Evolutionary conservation across 1,140 invertebrate genomes (phyloP), one percentile per base, ranked within the genome.

Genomic region (Drosophila obscura): DNA sequence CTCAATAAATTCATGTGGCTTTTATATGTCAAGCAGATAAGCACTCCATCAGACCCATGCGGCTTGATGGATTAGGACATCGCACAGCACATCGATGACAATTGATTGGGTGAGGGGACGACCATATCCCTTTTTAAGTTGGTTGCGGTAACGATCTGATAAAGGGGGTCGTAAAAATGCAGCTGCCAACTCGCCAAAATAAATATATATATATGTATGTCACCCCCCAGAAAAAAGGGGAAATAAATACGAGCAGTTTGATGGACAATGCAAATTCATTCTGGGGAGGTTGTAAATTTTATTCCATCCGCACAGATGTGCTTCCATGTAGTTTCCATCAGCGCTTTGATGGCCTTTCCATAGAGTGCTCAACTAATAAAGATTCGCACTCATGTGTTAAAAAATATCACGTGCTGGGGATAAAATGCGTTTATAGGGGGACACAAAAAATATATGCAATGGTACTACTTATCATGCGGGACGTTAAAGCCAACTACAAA

Each of bases 281-380:
- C 39, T 52, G 62, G 28, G 9, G 53, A 51, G 59, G 45, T 56
- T 63, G 48, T 57, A 77, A 63, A 63, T 73, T 77, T 65, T 48
- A 71, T 81, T 77, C 52, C 43, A 39, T 51, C 51, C 7, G 35
- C 52, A 43, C 66, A 58, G 64, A 35, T 69, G 82, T 73, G 58
- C 28, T 58, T 44, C 26, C 13, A 59, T 19, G 28, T 35, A 9
- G 31, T 9, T 35, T 57, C 16, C 57, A 39, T 65, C 44, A 19
- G 2, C 13, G 28, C 51, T 62, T 69, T 72, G 74, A 85, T 64
- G 61, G 48, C 19, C 56, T 75, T 72, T 78, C 50, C 77, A 87
- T 87, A 68, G 67, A 87, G 74, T 82, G 78, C 44, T 35, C 73
- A 75, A 65, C 83, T 73, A 69, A 79, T 78, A 81, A 82, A 87